Evolutionary conservation across 2,113 vertebrate species (phyloP).

Genomic region (Balaeniceps rex): DNA sequence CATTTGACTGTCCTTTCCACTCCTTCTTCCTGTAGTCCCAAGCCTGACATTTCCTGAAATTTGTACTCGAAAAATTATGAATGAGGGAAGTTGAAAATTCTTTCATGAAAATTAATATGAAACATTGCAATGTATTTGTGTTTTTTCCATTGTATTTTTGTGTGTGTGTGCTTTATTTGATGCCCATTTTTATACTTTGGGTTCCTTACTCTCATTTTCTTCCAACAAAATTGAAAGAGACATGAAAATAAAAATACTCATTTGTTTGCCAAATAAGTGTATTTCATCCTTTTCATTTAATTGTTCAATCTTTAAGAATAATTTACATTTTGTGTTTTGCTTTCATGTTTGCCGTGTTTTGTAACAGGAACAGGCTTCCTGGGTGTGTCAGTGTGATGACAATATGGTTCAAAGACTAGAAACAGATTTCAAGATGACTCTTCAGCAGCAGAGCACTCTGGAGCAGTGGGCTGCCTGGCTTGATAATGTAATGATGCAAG

Average conservation of each 20-base stretch:
- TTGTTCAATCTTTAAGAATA: not conserved
- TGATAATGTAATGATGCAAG: conserved; percentile 84
- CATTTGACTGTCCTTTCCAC: not conserved
- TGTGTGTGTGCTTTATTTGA: not conserved
- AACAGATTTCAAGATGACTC: conserved; percentile 86
- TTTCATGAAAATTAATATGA: not conserved
- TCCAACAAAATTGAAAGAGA: not conserved
- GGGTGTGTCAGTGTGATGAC: conserved; percentile 86
- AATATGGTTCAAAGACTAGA: conserved; percentile 84
- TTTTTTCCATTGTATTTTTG: not conserved
- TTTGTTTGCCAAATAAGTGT: not conserved
- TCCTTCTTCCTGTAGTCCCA: not conserved
- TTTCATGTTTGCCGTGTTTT: conserved; percentile 14
- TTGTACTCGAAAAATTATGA: not conserved
- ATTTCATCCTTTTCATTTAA: not conserved
- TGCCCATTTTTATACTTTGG: not conserved
- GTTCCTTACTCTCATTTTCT: not conserved
- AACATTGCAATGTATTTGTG: not conserved
- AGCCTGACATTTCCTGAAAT: not conserved
- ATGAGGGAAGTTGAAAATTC: not conserved
- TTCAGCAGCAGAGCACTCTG: conserved; percentile 85
- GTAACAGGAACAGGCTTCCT: conserved; percentile 84
- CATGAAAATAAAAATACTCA: not conserved
- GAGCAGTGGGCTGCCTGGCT: conserved; percentile 86
- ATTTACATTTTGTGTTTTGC: not conserved